A percentile compares a stretch with the other conserved stretches of the same genome.
These are phyloP conservation scores for Sturmia bella DNA, from an alignment of 2,888 invertebrate genomes.

Conservation along the genomic window DNA sequence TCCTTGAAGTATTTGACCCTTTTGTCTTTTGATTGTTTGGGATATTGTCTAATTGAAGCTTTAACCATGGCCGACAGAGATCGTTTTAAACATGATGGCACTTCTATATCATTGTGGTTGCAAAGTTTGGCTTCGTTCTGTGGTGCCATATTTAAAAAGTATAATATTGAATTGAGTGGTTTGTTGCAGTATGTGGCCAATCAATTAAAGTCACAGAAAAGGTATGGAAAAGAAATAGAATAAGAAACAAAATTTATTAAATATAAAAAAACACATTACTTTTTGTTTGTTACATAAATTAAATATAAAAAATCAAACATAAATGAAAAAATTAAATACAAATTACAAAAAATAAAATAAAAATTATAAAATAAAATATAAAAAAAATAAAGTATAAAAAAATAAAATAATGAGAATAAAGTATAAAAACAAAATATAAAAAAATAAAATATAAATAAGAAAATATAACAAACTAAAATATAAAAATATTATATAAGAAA, in stretches of 20 bases:
- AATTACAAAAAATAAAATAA: too few species aligned
- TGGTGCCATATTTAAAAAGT: conserved; percentile 98
- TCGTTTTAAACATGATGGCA: conserved; percentile 93
- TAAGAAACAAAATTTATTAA: neutral
- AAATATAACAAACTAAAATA: too few species aligned
- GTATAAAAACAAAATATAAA: too few species aligned
- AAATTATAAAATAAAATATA: too few species aligned
- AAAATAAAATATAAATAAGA: too few species aligned
- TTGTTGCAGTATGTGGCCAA: conserved; percentile 98
- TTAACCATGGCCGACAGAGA: conserved; percentile 89
- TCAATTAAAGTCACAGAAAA: conserved; percentile 97
- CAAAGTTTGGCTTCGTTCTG: conserved; percentile 97
- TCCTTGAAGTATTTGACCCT: conserved; percentile 97
- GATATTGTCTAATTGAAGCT: conserved; percentile 97
- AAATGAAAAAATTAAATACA: too few species aligned
- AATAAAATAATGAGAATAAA: too few species aligned
- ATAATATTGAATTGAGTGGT: conserved; percentile 96
- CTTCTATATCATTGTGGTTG: conserved; percentile 95
- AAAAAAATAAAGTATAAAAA: too few species aligned
- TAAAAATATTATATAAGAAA: too few species aligned
- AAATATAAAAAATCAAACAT: too few species aligned
- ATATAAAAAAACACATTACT: too few species aligned
- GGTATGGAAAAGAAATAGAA: conserved; percentile 85
- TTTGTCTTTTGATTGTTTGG: conserved; percentile 96
- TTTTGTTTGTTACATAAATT: too few species aligned